These are phyloP conservation scores for Neosalanx taihuensis DNA, from an alignment of 2,797 vertebrate genomes.

Conservation along the genomic window DNA sequence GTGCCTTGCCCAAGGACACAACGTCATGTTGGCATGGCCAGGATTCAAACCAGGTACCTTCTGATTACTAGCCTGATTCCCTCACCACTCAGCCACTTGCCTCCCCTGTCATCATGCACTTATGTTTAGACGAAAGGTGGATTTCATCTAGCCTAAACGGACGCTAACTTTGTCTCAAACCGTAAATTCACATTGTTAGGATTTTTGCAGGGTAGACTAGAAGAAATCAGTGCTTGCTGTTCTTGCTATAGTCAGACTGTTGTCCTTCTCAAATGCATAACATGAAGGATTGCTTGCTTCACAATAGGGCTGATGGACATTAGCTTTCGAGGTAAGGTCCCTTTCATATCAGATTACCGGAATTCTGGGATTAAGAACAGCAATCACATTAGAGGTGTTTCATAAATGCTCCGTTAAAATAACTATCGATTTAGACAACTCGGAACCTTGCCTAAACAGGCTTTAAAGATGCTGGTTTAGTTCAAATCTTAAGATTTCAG, in stretches of 20 bases:
- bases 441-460: background rate
- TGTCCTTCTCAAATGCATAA: background rate
- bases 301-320: background rate
- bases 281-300: background rate
- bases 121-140: background rate
- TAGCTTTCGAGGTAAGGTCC: background rate
- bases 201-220: background rate
- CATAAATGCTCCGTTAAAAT: background rate
- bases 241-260: background rate
- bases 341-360: constrained; percentile 6
- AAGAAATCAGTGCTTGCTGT: background rate
- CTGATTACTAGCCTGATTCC: too few species aligned
- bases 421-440: background rate
- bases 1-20: too few species aligned
- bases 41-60: too few species aligned
- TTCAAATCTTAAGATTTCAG: background rate
- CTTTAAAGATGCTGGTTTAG: background rate
- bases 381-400: constrained; percentile 10
- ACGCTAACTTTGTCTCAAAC: background rate
- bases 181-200: background rate
- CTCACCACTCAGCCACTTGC: too few species aligned
- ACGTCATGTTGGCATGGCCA: too few species aligned
- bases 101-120: too few species aligned
- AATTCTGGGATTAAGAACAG: constrained; percentile 12
- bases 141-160: background rate